These are phyloP conservation scores for Azorinus chamasolen DNA, from an alignment of 2,888 invertebrate genomes.

Conservation along the genomic window DNA sequence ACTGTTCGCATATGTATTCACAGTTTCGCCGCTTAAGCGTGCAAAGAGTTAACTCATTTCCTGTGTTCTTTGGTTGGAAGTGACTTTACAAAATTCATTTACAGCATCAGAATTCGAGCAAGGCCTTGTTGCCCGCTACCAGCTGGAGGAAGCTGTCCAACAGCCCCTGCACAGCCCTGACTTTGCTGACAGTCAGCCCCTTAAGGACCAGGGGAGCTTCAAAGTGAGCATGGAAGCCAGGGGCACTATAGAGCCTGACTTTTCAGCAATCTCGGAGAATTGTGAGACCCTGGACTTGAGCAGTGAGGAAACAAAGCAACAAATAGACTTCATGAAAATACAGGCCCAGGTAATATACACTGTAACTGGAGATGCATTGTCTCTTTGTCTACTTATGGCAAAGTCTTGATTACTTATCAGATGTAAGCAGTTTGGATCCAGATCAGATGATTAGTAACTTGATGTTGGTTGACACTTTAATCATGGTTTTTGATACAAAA, in stretches of 20 bases:
- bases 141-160: constrained; percentile 58
- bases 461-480: too few species aligned
- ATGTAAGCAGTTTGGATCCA: too few species aligned
- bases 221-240: not conserved
- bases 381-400: too few species aligned
- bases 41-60: too few species aligned
- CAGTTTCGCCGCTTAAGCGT: too few species aligned
- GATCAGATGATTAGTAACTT: too few species aligned
- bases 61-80: too few species aligned
- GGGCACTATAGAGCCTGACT: constrained; percentile 15
- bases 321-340: constrained; percentile 81
- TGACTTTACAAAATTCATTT: too few species aligned
- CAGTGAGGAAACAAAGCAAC: constrained; percentile 77
- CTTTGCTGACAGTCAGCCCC: constrained; percentile 39
- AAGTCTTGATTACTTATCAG: too few species aligned
- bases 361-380: too few species aligned
- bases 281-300: constrained; percentile 65
- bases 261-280: constrained; percentile 55
- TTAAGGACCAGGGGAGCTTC: constrained; percentile 28
- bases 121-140: constrained; percentile 76
- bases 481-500: too few species aligned
- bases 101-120: constrained; percentile 74
- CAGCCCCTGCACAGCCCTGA: constrained; percentile 49
- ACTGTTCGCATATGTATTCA: too few species aligned
- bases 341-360: constrained; percentile 83